phyloP scores from a whole-genome alignment of 2,113 vertebrate species.

The Bothrops jararaca region DNA sequence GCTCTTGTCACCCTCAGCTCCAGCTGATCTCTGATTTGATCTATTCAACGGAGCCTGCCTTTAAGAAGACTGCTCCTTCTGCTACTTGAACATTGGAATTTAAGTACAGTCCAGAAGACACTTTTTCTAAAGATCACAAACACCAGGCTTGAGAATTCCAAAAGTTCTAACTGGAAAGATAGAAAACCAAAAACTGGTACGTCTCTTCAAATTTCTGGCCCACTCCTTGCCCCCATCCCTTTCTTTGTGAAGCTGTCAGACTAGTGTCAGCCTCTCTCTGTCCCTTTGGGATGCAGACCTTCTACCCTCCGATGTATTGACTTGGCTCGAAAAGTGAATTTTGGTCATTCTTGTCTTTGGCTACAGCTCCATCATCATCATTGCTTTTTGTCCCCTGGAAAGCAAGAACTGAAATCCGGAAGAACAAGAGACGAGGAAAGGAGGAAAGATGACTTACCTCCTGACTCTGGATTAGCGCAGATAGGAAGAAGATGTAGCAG shows the following conservation, averaged over 20 bases:
- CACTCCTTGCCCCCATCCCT: neutral
- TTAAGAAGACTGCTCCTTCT: neutral
- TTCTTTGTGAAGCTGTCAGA: neutral
- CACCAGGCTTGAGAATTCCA: no score
- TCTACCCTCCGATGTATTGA: neutral
- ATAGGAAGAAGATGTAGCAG: neutral
- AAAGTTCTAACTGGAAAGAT: neutral
- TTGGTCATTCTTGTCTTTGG: rapidly evolving
- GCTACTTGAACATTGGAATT: neutral
- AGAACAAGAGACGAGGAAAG: neutral
- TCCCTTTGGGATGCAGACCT: neutral
- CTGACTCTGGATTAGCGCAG: neutral
- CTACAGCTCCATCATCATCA: rapidly evolving
- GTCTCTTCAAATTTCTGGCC: neutral
- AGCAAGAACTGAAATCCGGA: neutral
- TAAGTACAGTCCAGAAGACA: neutral
- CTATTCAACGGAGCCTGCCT: neutral
- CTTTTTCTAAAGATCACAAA: neutral
- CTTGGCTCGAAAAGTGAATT: neutral
- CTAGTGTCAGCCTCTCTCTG: neutral
- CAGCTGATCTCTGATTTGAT: neutral
- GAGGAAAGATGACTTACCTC: conserved; percentile 49
- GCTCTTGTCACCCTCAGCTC: no score
- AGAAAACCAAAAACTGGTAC: neutral
- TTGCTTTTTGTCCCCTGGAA: neutral